Evolutionary conservation across 2,888 invertebrate species (phyloP), one percentile per base, ranked within the genome.

Genomic region (Caenorhabditis sulstoni): DNA sequence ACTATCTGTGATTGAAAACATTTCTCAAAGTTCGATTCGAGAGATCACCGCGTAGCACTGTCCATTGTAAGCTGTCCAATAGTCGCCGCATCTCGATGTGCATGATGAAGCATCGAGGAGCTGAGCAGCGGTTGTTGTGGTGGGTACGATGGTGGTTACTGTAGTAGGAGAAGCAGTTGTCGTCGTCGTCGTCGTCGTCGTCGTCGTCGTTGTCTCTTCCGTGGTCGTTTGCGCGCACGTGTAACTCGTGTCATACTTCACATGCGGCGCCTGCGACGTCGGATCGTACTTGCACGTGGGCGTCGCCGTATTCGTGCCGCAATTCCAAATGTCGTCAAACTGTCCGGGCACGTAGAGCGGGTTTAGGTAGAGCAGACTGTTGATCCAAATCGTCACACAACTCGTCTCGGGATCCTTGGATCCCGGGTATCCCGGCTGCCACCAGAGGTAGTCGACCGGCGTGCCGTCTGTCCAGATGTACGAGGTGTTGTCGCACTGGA

Each of bases 291-390:
- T 9, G 22, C 76, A 76, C 12, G 64, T 68, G 7, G 76, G 68
- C 1, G 76, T 76, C 5, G 76, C 76, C n/a, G 18, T 18, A 20
- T 76, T 58, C 9, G 47, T 76, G 35, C 75, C 67, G 64, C 76
- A 76, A 76, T 76, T 68, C 76, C 67, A 76, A 49, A 68, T 49
- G 39, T 76, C 68, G 45, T 76, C 76, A 14, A 62, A 68, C 58
- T 64, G 62, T 14, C 76, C 76, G 14, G 62, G 68, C n/a, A 39
- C 39, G 20, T 76, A 76, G 8, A n/a, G 35, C 2, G 50, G 20
- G 3, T 50, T 50, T n/a, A 76, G 37, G 14, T 49, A 20, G 0
- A 68, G 58, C 37, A 64, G 14, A 1, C 47, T 8, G 0, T 57
- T 62, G 7, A 44, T 39, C 76, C 76, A 76, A 16, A 76, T 76